Percentiles rank a stretch among this genome's conserved stretches.
phyloP scores from a whole-genome alignment of 2,888 invertebrate genomes.

The Acrocyrtus sp. region DNA sequence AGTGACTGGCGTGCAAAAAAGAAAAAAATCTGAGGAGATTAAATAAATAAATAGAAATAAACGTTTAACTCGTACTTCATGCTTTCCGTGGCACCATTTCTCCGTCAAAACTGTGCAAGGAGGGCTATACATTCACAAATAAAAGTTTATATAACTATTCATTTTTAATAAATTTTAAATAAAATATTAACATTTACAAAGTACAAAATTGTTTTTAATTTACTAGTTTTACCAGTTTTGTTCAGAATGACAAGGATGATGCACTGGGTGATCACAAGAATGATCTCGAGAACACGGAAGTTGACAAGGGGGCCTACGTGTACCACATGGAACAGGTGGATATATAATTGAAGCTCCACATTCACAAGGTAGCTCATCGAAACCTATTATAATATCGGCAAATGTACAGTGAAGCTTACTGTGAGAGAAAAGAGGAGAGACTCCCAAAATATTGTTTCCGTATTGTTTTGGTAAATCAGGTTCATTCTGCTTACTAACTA shows the following conservation, averaged over 20 bases:
- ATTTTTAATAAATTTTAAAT: no score
- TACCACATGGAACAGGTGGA: slow-evolving; percentile 94
- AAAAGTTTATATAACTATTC: neutral
- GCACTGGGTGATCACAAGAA: slow-evolving; percentile 82
- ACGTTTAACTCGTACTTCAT: slow-evolving; percentile 75
- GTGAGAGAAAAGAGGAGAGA: neutral
- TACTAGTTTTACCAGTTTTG: slow-evolving; percentile 69
- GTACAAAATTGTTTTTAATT: no score
- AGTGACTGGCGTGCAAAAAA: no score
- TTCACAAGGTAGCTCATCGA: slow-evolving; percentile 90
- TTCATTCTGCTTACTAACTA: slow-evolving; percentile 73
- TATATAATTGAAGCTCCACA: slow-evolving; percentile 87
- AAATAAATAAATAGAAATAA: no score
- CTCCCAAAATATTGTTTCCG: neutral
- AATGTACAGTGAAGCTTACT: no score
- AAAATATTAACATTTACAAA: no score
- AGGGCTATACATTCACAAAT: slow-evolving; percentile 68
- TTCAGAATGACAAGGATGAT: slow-evolving; percentile 85
- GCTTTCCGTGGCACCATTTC: slow-evolving; percentile 83
- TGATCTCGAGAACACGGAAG: slow-evolving; percentile 81
- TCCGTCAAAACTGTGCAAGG: slow-evolving; percentile 89
- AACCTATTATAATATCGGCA: slow-evolving; percentile 68
- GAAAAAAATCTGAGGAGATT: no score
- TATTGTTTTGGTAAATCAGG: neutral
- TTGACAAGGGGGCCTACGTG: slow-evolving; percentile 82